phyloP scores from a whole-genome alignment of 2,797 vertebrate species.

The Labeo calbasu region DNA sequence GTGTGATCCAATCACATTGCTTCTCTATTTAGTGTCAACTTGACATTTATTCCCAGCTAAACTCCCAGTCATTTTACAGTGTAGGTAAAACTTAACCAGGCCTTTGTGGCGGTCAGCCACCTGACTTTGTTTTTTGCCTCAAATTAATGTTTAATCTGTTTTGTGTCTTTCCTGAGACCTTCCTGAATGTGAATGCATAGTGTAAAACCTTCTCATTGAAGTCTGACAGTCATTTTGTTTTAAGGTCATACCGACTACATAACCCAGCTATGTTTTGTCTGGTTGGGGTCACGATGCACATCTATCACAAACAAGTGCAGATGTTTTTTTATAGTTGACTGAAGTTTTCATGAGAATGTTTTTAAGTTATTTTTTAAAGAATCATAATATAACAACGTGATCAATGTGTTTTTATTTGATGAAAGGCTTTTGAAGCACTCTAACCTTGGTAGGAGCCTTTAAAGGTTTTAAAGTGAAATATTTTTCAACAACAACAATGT shows the following conservation, averaged over 20 bases:
- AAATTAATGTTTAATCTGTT: conserved; percentile 30
- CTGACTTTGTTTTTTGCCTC: neutral
- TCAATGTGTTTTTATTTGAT: neutral
- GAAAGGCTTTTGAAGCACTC: neutral
- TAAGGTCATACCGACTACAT: neutral
- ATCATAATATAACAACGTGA: neutral
- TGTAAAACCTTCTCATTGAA: neutral
- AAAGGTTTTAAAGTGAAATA: neutral
- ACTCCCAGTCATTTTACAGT: conserved; percentile 23
- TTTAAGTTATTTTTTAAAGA: neutral
- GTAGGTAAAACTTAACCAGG: conserved; percentile 26
- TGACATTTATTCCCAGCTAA: conserved; percentile 18
- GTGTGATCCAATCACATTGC: conserved; percentile 68
- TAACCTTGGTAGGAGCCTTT: neutral
- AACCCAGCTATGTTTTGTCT: neutral
- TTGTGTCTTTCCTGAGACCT: neutral
- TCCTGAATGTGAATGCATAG: neutral
- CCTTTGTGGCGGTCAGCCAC: neutral
- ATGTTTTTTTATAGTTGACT: neutral
- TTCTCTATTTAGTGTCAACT: conserved; percentile 38
- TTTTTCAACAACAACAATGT: too few species aligned
- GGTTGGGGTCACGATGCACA: neutral
- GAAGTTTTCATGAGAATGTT: conserved; percentile 6
- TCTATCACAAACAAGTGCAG: neutral
- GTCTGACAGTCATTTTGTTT: neutral